Conservation (phyloP, 2,797 vertebrate species). For the Graptemys geographica region DNA sequence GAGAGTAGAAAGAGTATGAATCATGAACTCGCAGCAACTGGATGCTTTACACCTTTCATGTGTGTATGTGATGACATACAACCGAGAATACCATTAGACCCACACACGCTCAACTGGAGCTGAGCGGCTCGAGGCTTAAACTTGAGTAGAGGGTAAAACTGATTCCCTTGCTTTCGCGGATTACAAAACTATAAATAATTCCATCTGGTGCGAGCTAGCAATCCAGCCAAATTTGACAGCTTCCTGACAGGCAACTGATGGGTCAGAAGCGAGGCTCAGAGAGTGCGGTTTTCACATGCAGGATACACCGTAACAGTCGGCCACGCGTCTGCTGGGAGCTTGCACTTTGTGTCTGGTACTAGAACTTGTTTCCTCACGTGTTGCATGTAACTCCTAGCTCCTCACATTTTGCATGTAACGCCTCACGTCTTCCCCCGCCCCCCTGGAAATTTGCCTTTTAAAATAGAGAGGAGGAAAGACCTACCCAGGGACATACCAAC, state of each 20-base stretch:
- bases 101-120: not conserved
- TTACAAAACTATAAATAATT: conserved; percentile 10
- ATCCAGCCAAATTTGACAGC: not conserved
- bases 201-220: not conserved
- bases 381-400: no score
- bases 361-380: not conserved
- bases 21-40: not conserved
- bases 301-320: not conserved
- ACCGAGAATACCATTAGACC: not conserved
- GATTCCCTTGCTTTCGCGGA: not conserved
- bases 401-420: not conserved
- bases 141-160: not conserved
- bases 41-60: not conserved
- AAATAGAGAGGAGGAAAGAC: conserved; percentile 16
- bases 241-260: not conserved
- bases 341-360: not conserved
- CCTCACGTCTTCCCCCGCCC: not conserved
- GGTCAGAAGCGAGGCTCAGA: not conserved
- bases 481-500: not conserved
- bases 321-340: not conserved
- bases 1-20: not conserved
- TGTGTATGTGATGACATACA: fast-evolving
- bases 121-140: not conserved
- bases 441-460: not conserved
- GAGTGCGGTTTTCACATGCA: not conserved